phyloP scores from a whole-genome alignment of 2,888 invertebrate genomes.

The Autographa pulchrina region DNA sequence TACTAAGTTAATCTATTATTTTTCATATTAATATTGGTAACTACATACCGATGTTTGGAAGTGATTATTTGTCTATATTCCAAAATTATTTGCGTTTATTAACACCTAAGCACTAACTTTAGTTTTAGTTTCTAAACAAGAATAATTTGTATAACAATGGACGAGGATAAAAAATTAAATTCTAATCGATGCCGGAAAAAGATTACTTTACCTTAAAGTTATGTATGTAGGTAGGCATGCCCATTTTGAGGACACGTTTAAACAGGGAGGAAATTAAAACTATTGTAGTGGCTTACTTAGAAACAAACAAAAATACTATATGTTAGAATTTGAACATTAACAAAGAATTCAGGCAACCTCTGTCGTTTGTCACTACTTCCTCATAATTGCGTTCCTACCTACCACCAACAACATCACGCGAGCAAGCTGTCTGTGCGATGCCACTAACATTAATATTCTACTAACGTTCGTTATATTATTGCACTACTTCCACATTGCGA shows the following conservation, averaged over 20 bases:
- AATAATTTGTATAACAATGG: not conserved
- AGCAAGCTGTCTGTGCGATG: not conserved
- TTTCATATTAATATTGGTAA: too few species aligned
- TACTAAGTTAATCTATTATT: too few species aligned
- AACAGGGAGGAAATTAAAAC: not conserved
- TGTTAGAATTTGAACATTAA: not conserved
- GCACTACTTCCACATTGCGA: not conserved
- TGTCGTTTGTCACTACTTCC: constrained; percentile 22
- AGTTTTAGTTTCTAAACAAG: not conserved
- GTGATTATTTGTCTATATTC: too few species aligned
- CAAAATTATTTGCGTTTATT: too few species aligned
- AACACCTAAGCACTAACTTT: too few species aligned
- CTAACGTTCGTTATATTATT: constrained; percentile 4
- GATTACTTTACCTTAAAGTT: not conserved
- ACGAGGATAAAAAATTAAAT: not conserved
- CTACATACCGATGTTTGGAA: too few species aligned
- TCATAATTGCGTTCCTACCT: constrained; percentile 9
- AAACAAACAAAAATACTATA: not conserved
- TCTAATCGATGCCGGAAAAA: not conserved
- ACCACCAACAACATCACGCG: constrained; percentile 3
- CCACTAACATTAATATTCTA: constrained; percentile 19
- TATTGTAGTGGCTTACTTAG: not conserved
- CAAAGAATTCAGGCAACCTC: not conserved
- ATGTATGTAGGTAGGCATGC: too few species aligned
- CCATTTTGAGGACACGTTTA: too few species aligned